These are phyloP conservation scores for Tenthredo livida DNA, from an alignment of 2,888 invertebrate genomes.

Conservation along the genomic window DNA sequence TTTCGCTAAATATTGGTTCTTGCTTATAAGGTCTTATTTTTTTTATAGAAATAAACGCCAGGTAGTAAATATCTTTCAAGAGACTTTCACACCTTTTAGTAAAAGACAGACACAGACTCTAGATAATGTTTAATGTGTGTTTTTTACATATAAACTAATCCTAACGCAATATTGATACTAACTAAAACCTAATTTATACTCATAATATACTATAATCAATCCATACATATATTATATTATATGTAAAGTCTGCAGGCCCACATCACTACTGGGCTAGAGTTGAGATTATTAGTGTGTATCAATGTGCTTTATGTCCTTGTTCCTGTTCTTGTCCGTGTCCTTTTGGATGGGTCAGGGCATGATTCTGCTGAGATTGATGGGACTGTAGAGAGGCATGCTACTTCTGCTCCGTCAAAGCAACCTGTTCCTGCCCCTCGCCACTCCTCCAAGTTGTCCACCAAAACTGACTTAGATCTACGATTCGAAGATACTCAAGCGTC, in stretches of 20 bases:
- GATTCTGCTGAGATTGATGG: conserved; percentile 78
- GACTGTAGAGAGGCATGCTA: conserved; percentile 78
- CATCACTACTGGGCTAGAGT: conserved; percentile 71
- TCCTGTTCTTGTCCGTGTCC: conserved; percentile 78
- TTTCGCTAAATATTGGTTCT: not conserved
- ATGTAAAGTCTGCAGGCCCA: conserved; percentile 68
- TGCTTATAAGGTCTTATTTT: not conserved
- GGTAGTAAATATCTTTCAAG: conserved; percentile 9
- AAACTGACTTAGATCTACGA: conserved; percentile 72
- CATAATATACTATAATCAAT: conserved; percentile 54
- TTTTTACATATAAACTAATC: conserved; percentile 69
- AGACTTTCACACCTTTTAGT: conserved; percentile 68
- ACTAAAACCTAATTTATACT: conserved; percentile 63
- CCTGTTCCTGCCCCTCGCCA: conserved; percentile 75
- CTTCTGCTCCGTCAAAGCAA: conserved; percentile 76
- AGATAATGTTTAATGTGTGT: conserved; percentile 70
- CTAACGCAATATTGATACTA: conserved; percentile 74
- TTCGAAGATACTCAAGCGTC: conserved; percentile 65
- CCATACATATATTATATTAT: conserved; percentile 60
- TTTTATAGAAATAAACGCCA: not conserved
- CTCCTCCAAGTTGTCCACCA: conserved; percentile 70
- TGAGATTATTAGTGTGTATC: conserved; percentile 76
- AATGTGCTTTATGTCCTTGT: conserved; percentile 78
- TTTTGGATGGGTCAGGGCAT: conserved; percentile 78
- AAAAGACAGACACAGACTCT: conserved; percentile 72